Conservation (phyloP, 2,888 invertebrate species). For the Polydrusus pterygomalis region DNA sequence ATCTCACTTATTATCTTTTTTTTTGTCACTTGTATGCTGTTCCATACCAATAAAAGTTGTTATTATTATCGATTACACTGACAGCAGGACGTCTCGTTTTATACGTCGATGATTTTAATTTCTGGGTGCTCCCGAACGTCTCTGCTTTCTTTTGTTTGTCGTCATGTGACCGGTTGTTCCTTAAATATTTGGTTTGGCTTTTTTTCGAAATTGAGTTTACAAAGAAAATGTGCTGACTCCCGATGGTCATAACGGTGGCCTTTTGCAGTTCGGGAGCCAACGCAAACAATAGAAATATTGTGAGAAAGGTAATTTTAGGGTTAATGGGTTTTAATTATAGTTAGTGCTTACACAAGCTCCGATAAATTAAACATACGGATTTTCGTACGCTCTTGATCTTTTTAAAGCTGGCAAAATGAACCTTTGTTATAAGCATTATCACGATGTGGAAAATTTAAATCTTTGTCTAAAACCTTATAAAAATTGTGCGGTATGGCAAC, state of each 20-base stretch:
- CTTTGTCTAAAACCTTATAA: too few species aligned
- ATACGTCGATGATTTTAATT: conserved; percentile 27
- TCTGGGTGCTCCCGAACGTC: conserved; percentile 17
- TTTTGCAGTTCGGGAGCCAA: conserved; percentile 9
- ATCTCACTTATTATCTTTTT: too few species aligned
- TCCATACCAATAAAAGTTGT: neutral
- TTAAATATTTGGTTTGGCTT: conserved; percentile 36
- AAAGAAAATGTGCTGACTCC: conserved; percentile 20
- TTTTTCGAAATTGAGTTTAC: conserved; percentile 30
- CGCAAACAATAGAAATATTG: conserved; percentile 8
- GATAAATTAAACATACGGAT: conserved; percentile 16
- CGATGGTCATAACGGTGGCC: conserved; percentile 16
- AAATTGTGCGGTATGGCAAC: too few species aligned
- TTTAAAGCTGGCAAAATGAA: neutral
- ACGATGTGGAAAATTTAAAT: too few species aligned
- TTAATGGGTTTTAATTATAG: conserved; percentile 13
- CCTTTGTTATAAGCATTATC: too few species aligned
- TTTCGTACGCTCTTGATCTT: neutral
- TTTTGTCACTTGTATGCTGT: too few species aligned
- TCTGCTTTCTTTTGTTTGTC: conserved; percentile 33
- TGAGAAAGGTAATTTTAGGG: conserved; percentile 3
- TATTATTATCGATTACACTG: too few species aligned
- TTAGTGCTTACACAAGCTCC: neutral
- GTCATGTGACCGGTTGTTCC: conserved; percentile 33
- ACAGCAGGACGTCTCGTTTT: conserved; percentile 3